Base-by-base conservation (phyloP, 2,888 invertebrate species). In the Pycnomerus fuliginosus region DNA sequence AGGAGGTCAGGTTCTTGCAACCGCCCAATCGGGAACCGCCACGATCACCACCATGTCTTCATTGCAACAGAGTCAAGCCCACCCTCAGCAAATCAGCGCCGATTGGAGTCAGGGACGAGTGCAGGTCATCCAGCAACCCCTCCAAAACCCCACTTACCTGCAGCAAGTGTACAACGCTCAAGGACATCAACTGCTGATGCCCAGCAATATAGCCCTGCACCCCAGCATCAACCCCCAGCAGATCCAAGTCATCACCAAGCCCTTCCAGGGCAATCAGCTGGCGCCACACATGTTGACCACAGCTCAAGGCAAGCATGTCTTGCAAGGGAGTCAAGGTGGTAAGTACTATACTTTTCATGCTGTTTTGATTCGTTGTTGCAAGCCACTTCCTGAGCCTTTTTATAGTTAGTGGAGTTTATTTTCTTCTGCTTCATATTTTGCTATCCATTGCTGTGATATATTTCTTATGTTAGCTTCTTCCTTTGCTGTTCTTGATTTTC, bases 111-210 rank as follows among this genome's bases (percentile, higher is more conserved):
- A 85, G 52, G 79, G 84, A n/a, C 77, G 86, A 3, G 70, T 92
- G 17, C 91, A 92, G 68, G 85, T 92, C 14, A 88, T 92, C 58
- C 88, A 88, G 66, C 90, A 89, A 60, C 87, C 87, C 1, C 69
- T 87, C 32, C 86, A 87, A 68, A 87, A 80, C 69, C 80, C 78
- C 29, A 80, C 85, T 1, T 90, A 90, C 63, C 71, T 91, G 33
- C 88, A 85, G 62, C 89, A 89, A 65, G 70, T 92, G 49, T 90
- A 89, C 70, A 87, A 87, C 65, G 80, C 87, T 0, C 90, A 87
- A 63, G 88, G 85, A 0, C n/a, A n/a, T n/a, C 83, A 85, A 16
- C 71, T 92, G 46, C 70, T 93, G 15, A 88, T 92, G 82, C 89
- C 90, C 0, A 83, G 90, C 1, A 86, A 86, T 67, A 55, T 87